These are phyloP conservation scores for Phenacoccus solenopsis DNA, from an alignment of 1,140 invertebrate species.

Conservation along the genomic window DNA sequence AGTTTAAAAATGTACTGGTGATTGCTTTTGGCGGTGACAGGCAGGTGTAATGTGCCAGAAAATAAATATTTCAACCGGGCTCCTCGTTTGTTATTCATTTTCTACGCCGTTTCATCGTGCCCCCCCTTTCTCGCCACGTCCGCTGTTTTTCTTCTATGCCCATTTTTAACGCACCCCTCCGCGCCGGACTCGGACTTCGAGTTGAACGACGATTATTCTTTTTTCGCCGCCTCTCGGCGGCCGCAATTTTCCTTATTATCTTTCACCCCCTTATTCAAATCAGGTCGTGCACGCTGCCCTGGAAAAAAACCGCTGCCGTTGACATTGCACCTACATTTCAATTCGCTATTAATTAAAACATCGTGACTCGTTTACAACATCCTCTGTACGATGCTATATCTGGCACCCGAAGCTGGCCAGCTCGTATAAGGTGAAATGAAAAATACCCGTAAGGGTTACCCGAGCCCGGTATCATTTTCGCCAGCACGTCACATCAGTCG, in stretches of 20 bases:
- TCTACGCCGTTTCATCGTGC: neutral
- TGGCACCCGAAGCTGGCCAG: too few relatives aligned
- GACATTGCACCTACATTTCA: neutral
- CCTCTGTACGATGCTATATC: too few relatives aligned
- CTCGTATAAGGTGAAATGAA: neutral
- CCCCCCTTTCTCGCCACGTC: neutral
- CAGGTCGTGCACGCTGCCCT: neutral
- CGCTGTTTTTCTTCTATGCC: neutral
- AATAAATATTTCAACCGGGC: constrained; percentile 8
- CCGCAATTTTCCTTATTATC: neutral
- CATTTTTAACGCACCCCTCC: neutral
- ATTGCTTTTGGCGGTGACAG: constrained; percentile 15
- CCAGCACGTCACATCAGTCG: neutral
- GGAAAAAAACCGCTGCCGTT: neutral
- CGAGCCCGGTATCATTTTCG: neutral
- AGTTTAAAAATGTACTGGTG: constrained; percentile 15
- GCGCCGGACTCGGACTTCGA: neutral
- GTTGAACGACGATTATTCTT: constrained; percentile 6
- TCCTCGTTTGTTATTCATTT: constrained; percentile 16
- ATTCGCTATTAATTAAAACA: neutral
- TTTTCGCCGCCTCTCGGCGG: neutral
- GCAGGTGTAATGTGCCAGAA: constrained; percentile 17
- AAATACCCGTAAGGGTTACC: neutral
- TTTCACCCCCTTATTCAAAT: neutral
- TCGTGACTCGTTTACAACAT: too few relatives aligned